Evolutionary conservation across 64 coral and sea anemone genomes (phyloP), one percentile per base, ranked within the genome.

Genomic region (Hydrozoanthus tunicans): DNA sequence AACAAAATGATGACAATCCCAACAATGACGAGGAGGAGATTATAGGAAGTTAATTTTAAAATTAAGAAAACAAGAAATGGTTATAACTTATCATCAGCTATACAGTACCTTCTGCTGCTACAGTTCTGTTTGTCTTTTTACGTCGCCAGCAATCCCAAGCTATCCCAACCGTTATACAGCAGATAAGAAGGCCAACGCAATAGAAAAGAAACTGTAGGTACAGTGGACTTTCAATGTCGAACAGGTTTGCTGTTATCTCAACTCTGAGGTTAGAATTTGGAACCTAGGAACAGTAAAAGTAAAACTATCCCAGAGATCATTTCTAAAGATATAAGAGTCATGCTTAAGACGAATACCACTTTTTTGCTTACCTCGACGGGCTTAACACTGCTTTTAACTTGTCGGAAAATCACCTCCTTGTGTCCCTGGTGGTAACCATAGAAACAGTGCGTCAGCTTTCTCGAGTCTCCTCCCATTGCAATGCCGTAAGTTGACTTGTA

Each of bases 361-460:
- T 43, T 43, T 43, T 43, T n/a, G 53, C 53, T 64, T 86, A 93
- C 94, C 94, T 96, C 62, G 32, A 96, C 70, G 0, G 94, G 51
- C 3, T 80, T 51, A 3, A 91, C 94, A 52, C 79, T 77, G 0
- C 64, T 70, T 81, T 73, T 52, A 53, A 96, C 81, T 13, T 79
- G 78, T 60, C 81, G 66, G 23, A 82, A 93, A 27, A 93, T 93
- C 59, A 26, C 63, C 4, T 79, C 92, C 20, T 80, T 93, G 58
- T 86, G 85, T 23, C 89, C 12, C 25, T 82, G 85, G 24, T 90
- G 90, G 56, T 93, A 96, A 8, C 66, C 64, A 6, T 66, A 82
- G 55, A 96, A 96, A 56, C 94, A 96, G 53, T 78, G 82, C 32
- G 77, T 85, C 8, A 96, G 73, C 70, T 93, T 92, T 81, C 85